phyloP scores from a whole-genome alignment of 2,797 vertebrate genomes.

The Pseudochirops corinnae region DNA sequence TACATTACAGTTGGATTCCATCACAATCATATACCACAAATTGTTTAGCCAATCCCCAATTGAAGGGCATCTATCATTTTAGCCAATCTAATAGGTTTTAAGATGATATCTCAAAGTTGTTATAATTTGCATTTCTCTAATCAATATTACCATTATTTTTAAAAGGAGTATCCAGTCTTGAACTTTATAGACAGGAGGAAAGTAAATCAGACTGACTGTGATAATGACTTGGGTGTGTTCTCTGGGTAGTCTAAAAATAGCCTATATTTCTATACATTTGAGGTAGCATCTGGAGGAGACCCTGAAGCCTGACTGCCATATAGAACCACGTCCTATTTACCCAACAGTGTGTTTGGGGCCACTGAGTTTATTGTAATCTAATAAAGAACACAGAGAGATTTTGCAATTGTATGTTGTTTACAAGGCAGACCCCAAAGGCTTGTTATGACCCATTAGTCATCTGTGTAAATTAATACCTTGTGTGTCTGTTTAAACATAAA shows the following conservation, averaged over 20 bases:
- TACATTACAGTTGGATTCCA: neutral
- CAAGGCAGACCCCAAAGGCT: slow-evolving; percentile 18
- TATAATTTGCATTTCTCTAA: neutral
- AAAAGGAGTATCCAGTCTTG: slow-evolving; percentile 33
- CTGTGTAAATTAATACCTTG: slow-evolving; percentile 14
- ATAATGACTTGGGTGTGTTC: neutral
- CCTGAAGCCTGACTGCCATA: neutral
- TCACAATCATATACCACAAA: neutral
- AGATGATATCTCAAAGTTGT: neutral
- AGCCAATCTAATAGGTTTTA: neutral
- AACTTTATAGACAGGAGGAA: neutral
- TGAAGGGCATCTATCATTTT: neutral
- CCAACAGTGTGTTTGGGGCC: neutral
- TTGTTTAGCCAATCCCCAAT: neutral
- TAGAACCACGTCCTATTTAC: neutral
- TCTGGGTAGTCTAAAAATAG: slow-evolving; percentile 21
- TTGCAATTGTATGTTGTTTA: neutral
- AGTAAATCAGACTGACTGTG: neutral
- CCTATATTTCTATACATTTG: neutral
- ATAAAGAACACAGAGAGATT: slow-evolving; percentile 24
- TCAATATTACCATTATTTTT: neutral
- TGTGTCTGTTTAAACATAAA: slow-evolving; percentile 17
- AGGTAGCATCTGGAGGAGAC: neutral
- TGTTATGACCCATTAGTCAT: slow-evolving; percentile 14
- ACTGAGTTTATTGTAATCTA: slow-evolving; percentile 33